Percentiles rank a stretch among this genome's conserved stretches.
phyloP scores from a whole-genome alignment of 2,113 vertebrate genomes.

The Upupa epops region DNA sequence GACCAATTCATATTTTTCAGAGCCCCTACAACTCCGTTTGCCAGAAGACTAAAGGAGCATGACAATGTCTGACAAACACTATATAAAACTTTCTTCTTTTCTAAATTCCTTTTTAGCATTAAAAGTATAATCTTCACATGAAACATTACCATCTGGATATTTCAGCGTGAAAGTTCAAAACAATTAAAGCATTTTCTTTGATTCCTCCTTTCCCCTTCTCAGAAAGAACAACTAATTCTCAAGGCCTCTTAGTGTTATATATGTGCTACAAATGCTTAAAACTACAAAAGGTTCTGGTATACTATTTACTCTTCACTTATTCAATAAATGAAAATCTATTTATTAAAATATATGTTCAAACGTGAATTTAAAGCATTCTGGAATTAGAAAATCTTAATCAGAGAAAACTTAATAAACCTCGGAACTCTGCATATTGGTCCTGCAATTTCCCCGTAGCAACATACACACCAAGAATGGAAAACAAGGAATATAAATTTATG shows the following conservation, averaged over 20 bases:
- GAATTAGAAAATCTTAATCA: constrained; percentile 6
- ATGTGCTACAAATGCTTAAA: background rate
- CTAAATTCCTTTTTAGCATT: background rate
- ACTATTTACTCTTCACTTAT: background rate
- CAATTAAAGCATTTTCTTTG: background rate
- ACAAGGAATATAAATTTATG: background rate
- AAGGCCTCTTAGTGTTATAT: background rate
- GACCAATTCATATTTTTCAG: background rate
- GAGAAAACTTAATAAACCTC: background rate
- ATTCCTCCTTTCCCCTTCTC: background rate
- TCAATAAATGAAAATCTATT: background rate
- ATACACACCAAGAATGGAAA: background rate
- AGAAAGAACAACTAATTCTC: background rate
- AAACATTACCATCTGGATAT: background rate
- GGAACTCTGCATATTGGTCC: background rate
- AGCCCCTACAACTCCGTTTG: background rate
- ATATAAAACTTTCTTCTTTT: background rate
- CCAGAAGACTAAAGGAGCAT: background rate
- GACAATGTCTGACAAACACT: background rate
- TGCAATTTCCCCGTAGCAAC: constrained; percentile 16
- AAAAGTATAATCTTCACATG: background rate
- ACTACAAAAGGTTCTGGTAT: background rate
- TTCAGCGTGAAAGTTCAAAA: background rate
- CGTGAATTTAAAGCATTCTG: background rate
- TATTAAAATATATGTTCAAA: background rate